Evolutionary conservation across 2,797 vertebrate genomes (phyloP).

Genomic region (Neostethus bicornis): DNA sequence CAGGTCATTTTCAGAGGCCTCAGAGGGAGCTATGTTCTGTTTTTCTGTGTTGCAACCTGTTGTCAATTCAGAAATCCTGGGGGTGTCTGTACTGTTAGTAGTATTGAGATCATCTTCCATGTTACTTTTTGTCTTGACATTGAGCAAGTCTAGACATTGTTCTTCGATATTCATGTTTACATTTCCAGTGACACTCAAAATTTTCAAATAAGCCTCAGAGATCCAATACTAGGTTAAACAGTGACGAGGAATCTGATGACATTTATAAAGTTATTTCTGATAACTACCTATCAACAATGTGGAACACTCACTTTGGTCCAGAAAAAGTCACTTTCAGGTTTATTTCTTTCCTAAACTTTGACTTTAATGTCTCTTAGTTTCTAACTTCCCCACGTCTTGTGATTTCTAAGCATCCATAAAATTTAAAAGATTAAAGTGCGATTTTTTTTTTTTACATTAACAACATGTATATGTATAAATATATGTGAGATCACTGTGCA

Average conservation of each 20-base stretch:
- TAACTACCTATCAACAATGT: slow-evolving; percentile 21
- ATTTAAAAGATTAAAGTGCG: slow-evolving; percentile 45
- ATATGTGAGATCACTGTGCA: slow-evolving; percentile 23
- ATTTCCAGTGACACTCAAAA: slow-evolving; percentile 71
- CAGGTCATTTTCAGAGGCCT: slow-evolving; percentile 60
- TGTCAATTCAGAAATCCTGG: slow-evolving; percentile 71
- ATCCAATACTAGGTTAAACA: slow-evolving; percentile 50
- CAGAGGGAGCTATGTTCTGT: slow-evolving; percentile 57
- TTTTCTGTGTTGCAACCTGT: slow-evolving; percentile 66
- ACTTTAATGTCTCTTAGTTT: slow-evolving; percentile 3
- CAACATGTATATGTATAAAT: too few species aligned
- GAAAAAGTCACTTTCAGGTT: slow-evolving; percentile 21
- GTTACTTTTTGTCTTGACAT: slow-evolving; percentile 75
- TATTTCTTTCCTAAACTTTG: slow-evolving; percentile 5
- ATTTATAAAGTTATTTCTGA: slow-evolving; percentile 31
- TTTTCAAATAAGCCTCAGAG: slow-evolving; percentile 53
- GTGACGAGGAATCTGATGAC: slow-evolving; percentile 40
- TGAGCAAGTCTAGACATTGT: slow-evolving; percentile 80
- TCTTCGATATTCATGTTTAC: slow-evolving; percentile 84
- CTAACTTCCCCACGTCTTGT: slow-evolving; percentile 14
- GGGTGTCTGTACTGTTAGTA: slow-evolving; percentile 68
- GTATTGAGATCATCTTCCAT: slow-evolving; percentile 66
- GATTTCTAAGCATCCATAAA: slow-evolving; percentile 23
- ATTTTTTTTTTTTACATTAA: slow-evolving; percentile 29
- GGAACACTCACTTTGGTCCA: slow-evolving; percentile 11